These are phyloP conservation scores for Peromyscus leucopus DNA, from an alignment of 2,113 vertebrate species.

Conservation along the genomic window DNA sequence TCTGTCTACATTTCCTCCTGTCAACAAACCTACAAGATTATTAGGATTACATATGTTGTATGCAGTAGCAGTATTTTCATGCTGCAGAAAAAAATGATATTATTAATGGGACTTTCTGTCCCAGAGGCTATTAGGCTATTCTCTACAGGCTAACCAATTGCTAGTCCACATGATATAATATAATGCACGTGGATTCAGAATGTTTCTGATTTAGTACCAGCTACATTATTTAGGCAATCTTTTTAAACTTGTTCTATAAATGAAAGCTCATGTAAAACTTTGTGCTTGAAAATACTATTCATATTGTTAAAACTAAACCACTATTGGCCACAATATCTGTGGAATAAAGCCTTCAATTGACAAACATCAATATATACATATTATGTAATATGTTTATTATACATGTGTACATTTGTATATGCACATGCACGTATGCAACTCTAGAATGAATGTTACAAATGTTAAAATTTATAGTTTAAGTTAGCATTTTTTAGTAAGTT, in stretches of 20 bases:
- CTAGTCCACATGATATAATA: neutral
- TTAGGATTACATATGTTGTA: neutral
- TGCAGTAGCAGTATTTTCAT: neutral
- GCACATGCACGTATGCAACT: neutral
- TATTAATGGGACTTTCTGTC: slow-evolving; percentile 10
- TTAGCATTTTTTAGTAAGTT: neutral
- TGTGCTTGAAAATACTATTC: neutral
- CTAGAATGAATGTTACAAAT: neutral
- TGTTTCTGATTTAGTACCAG: neutral
- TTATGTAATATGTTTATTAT: neutral
- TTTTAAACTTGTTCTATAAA: neutral
- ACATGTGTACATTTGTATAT: neutral
- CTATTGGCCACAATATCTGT: neutral
- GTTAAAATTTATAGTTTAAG: neutral
- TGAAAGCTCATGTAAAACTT: neutral
- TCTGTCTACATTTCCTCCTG: neutral
- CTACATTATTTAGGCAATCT: neutral
- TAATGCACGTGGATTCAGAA: slow-evolving; percentile 40
- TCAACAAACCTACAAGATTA: neutral
- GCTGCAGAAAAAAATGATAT: neutral
- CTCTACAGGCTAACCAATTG: slow-evolving; percentile 27
- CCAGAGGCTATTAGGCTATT: slow-evolving; percentile 38
- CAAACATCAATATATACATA: fast-evolving
- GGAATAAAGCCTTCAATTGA: neutral
- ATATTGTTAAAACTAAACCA: neutral